Base-by-base conservation (phyloP, 2,797 vertebrate species). In the Prionace glauca region DNA sequence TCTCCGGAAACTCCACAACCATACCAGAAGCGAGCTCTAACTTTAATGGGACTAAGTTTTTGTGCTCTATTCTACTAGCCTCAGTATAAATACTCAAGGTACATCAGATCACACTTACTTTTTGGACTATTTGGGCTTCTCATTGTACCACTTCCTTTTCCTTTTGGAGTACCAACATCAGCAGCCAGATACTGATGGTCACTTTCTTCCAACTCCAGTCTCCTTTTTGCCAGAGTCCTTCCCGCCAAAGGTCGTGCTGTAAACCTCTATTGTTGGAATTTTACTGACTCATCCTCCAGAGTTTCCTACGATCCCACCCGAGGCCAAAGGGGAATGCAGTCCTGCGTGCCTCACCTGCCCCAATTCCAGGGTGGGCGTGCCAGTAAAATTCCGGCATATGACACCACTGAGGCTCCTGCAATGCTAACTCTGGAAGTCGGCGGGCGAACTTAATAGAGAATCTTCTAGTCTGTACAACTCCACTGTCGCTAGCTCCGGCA, bases 121-220 rank as follows among this genome's bases (percentile, higher is more conserved):
- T 98, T 98, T 95, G 98, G 98, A 62, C 99, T 98, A 32, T 98
- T 97, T 36, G 99, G 97, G 96, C 98, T 98, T 96, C 98, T 96
- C 32, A 98, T 98, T 29, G 98, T 97, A 96, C 98, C 97, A 96
- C 97, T 97, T 96, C 97, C 98, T 96, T 98, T 98, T 96, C 98
- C 97, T 96, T 97, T 97, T 81, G 98, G 97, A 10, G 98, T 97
- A 96, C 98, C 98, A 29, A 98, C 96, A 96, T 97, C 98, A 97
- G 99, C 98, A 3, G 98, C 97, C 96, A 99, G 98, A 96, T 98
- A 98, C 96, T 98, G 98, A 84, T 98, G 98, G 90, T 98, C 98
- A 29, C 97, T 96, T 96, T 97, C 97, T 96, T 98, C 98, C 95
- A 98, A 97, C 96, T 99, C 98, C 97, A 99, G 97, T 95, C 98